Percentiles rank a stretch among this genome's conserved stretches.
Evolutionary conservation across 2,888 invertebrate genomes (phyloP).

Genomic region (Sipha maydis): DNA sequence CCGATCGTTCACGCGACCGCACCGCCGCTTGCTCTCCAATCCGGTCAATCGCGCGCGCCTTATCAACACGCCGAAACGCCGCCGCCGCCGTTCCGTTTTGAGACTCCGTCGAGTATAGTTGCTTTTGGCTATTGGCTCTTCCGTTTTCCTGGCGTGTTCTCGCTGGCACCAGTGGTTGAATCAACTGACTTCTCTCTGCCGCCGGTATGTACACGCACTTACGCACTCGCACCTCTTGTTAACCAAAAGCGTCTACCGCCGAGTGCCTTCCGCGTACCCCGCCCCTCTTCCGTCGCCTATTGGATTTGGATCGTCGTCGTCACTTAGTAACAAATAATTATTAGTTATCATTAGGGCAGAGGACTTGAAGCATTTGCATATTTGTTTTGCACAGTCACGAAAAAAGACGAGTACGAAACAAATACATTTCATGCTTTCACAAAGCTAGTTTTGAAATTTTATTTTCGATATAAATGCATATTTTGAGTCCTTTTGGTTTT

Average conservation of each 20-base stretch:
- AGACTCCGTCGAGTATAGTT: not conserved
- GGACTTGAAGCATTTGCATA: too few relatives aligned
- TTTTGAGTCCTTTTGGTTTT: too few relatives aligned
- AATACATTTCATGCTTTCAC: too few relatives aligned
- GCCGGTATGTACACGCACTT: not conserved
- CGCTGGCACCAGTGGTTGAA: not conserved
- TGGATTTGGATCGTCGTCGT: not conserved
- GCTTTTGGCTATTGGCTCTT: not conserved
- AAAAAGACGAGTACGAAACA: too few relatives aligned
- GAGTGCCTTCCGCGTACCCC: not conserved
- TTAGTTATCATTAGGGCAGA: not conserved
- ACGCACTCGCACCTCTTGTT: not conserved
- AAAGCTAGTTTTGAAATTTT: too few relatives aligned
- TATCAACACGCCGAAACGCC: slow-evolving; percentile 11
- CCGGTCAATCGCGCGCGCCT: slow-evolving; percentile 15
- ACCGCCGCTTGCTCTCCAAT: not conserved
- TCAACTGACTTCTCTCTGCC: not conserved
- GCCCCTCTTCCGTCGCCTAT: not conserved
- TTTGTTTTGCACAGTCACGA: too few relatives aligned
- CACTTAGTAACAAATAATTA: not conserved
- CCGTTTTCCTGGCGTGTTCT: not conserved
- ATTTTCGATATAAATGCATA: too few relatives aligned
- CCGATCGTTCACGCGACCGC: not conserved
- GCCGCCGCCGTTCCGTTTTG: not conserved
- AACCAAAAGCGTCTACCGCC: too few relatives aligned